Percentiles rank a stretch among this genome's conserved stretches.
phyloP scores from a whole-genome alignment of 2,113 vertebrate genomes.

The Microcebus lehilahytsara region DNA sequence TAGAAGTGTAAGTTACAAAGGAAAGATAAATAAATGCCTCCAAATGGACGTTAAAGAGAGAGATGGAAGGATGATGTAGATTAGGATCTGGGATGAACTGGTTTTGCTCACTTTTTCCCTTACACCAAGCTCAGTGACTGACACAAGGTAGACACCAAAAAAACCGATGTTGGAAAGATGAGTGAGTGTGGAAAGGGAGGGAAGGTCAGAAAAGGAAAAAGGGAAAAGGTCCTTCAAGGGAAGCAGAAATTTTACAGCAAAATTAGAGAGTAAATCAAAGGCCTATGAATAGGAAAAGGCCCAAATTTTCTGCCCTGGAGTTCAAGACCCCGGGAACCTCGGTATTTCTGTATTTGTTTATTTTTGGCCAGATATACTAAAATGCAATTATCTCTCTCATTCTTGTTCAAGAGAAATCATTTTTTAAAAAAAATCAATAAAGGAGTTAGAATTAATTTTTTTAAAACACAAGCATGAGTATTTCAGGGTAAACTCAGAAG shows the following conservation, averaged over 20 bases:
- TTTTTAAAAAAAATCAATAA: not conserved
- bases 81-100: rapidly evolving
- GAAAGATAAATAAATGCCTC: not conserved
- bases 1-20: not conserved
- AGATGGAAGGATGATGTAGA: not conserved
- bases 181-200: not conserved
- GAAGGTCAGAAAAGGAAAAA: not conserved
- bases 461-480: not conserved
- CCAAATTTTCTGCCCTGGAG: not conserved
- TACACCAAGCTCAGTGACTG: not conserved
- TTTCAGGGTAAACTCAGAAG: not conserved
- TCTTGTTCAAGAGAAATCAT: not conserved
- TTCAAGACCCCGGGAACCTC: not conserved
- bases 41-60: not conserved
- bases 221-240: not conserved
- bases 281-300: not conserved
- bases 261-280: not conserved
- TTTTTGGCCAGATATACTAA: not conserved
- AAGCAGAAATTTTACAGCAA: not conserved
- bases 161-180: not conserved
- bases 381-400: not conserved
- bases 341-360: not conserved
- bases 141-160: not conserved
- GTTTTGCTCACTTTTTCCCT: not conserved
- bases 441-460: not conserved